Evolutionary conservation across 1,140 invertebrate genomes (phyloP).

Genomic region (Hirudo medicinalis): DNA sequence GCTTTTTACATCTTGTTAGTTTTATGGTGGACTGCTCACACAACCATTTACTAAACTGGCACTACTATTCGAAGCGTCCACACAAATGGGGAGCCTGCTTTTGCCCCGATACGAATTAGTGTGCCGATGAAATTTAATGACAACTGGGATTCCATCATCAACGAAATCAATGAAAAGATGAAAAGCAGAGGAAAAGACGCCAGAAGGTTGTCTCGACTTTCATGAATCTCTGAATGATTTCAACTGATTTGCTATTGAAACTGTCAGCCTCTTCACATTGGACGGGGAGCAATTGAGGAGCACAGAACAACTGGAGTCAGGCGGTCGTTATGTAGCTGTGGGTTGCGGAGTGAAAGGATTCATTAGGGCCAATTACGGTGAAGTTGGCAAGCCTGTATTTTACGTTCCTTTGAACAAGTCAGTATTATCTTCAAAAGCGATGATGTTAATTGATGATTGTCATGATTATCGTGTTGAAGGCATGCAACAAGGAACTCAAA

Average conservation of each 20-base stretch:
- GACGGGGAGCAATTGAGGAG: neutral
- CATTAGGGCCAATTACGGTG: neutral
- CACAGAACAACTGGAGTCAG: neutral
- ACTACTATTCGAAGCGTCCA: neutral
- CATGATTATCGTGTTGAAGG: too few relatives aligned
- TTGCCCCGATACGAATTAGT: neutral
- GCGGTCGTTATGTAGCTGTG: neutral
- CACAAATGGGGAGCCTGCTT: neutral
- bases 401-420: conserved; percentile 6
- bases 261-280: neutral
- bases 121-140: neutral
- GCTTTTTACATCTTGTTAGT: conserved; percentile 5
- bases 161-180: conserved; percentile 2
- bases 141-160: neutral
- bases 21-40: neutral
- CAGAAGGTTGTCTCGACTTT: neutral
- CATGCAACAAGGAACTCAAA: too few relatives aligned
- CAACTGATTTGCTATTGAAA: too few relatives aligned
- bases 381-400: neutral
- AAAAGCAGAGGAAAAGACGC: neutral
- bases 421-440: neutral
- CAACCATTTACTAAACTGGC: neutral
- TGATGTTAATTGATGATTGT: too few relatives aligned
- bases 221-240: too few relatives aligned
- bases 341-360: conserved; percentile 9